These are phyloP conservation scores for Tipula confusa DNA, from an alignment of 2,888 invertebrate species.

Conservation along the genomic window DNA sequence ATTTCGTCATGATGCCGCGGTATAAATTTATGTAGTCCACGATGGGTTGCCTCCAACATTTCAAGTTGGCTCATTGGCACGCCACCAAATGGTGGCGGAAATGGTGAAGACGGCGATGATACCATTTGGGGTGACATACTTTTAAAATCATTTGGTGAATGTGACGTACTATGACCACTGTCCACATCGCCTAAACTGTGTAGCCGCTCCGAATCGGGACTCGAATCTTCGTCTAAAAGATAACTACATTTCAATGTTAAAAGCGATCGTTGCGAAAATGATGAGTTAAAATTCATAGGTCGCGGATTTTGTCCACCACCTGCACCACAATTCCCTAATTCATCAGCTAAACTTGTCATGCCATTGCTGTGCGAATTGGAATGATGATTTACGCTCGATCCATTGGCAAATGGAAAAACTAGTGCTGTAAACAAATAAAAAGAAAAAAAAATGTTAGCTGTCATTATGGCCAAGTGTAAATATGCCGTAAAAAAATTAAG, in stretches of 20 bases:
- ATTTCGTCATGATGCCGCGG: slow-evolving; percentile 95
- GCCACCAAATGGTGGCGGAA: slow-evolving; percentile 63
- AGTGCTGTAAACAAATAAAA: slow-evolving; percentile 28
- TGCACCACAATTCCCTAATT: slow-evolving; percentile 51
- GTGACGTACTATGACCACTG: slow-evolving; percentile 87
- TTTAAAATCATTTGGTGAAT: slow-evolving; percentile 85
- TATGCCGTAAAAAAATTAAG: neutral
- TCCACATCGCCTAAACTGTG: slow-evolving; percentile 72
- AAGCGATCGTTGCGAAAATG: slow-evolving; percentile 52
- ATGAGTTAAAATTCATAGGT: neutral
- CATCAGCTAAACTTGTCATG: slow-evolving; percentile 59
- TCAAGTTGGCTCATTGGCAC: slow-evolving; percentile 76
- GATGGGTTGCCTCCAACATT: slow-evolving; percentile 88
- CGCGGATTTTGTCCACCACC: slow-evolving; percentile 43
- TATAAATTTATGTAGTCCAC: slow-evolving; percentile 92
- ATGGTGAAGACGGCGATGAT: slow-evolving; percentile 60
- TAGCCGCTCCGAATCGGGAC: slow-evolving; percentile 79
- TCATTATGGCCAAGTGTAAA: neutral
- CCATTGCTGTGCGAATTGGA: slow-evolving; percentile 6
- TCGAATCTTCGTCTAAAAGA: slow-evolving; percentile 73
- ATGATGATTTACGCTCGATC: neutral
- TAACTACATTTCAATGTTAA: slow-evolving; percentile 70
- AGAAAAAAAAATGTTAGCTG: neutral
- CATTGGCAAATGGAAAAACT: slow-evolving; percentile 26
- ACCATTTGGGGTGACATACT: slow-evolving; percentile 70